Evolutionary conservation across 2,797 vertebrate species (phyloP), one percentile per base, ranked within the genome.

Genomic region (Molossus alvarezi): DNA sequence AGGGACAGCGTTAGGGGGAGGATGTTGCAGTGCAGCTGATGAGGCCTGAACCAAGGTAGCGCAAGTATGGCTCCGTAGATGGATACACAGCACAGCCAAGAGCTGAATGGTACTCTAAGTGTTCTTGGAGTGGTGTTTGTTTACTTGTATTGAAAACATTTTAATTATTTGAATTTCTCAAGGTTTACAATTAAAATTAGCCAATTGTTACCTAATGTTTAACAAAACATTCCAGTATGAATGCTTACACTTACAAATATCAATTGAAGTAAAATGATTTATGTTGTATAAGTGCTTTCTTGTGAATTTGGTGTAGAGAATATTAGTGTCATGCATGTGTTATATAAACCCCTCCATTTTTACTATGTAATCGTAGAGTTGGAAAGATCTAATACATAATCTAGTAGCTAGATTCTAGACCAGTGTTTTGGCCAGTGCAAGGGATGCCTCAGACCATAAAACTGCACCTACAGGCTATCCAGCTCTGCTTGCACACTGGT

Each of bases 121-220:
- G 87, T 90, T 62, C 29, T 60, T 79, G 15, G 45, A 57, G 62
- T 77, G 29, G 5, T 51, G 25, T 65, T 83, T 65, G 20, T 27
- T 83, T 88, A 76, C 6, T 29, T 86, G 58, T 48, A 23, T 80
- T 80, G 67, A 67, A 53, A 82, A 64, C 58, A 37, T 77, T 77
- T 79, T 29, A n/a, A 53, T 64, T 92, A n/a, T 90, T 76, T 62
- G 27, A 91, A 73, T 21, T n/a, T 53, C 17, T 94, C 58, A 73
- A 48, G 25, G 20, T 75, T 72, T 84, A 69, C 23, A 29, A 25
- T 58, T 37, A 88, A 62, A 45, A 55, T 62, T 55, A 85, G 83
- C 15, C 67, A 25, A 65, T 90, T 81, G 14, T 64, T 89, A 51
- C 48, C 29, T 89, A 92, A 55, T 93, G 55, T n/a, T 79, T 75